Base-by-base conservation (phyloP, 2,113 vertebrate genomes). In the Indicator maculatus region DNA sequence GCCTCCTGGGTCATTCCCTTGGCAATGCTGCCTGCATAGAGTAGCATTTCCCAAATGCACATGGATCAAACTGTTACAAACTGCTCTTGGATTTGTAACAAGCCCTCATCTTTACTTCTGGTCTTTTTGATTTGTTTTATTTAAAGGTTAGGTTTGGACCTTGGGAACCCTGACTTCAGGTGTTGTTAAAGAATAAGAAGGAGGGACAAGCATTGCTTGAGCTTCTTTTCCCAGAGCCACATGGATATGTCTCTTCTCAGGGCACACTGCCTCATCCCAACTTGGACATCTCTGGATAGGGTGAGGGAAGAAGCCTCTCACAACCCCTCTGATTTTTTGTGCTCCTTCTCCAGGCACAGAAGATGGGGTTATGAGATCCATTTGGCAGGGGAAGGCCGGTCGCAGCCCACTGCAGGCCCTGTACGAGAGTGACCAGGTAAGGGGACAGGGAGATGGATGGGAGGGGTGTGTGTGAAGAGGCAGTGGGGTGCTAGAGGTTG, bases 321-420 rank as follows among this genome's bases (percentile, higher is more conserved):
- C 18, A 75, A 5, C 4, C 8, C 19, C 16, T 60, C 71, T 95
- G 73, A 78, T 56, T 79, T 70, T 72, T 63, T 66, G 82, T 3
- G 0, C 30, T 90, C 66, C 41, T 93, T 95, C 93, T 93, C 77
- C 95, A 98, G 98, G 83, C 13, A 93, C 97, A 5, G 97, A 98
- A 93, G 94, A 97, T 0, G 55, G 93, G 12, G 87, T 91, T 52
- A 88, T 98, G 83, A 88, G 95, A 73, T 93, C 96, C 73, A 85
- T 89, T 66, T 98, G 98, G 97, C 97, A 98, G 28, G 90, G 96
- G 27, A 98, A 98, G 85, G 96, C 97, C 1, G 98, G 98, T 83
- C 98, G 98, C 92, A 99, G 97, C 90, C 98, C 99, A 8, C 98
- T 99, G 20, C 98, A 99, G 96, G 93, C 96, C 6, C 97, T 99